A percentile compares a stretch with the other conserved stretches of the same genome.
Conservation (phyloP, 2,888 invertebrate species). For the Pherbina coryleti region DNA sequence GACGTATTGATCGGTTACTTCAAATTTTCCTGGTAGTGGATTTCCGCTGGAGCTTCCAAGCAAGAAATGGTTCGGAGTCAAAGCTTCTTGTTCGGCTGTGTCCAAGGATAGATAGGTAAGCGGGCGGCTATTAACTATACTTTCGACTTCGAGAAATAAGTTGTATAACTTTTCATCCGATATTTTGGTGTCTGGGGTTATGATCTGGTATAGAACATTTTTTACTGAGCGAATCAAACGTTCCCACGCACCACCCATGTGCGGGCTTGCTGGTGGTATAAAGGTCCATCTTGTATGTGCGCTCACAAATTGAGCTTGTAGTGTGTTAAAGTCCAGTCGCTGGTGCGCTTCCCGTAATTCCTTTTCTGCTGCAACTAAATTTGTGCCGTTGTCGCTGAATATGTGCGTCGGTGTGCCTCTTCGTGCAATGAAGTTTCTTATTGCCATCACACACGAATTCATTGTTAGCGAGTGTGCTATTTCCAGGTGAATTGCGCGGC, state of each 20-base stretch:
- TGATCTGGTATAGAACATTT: too few relatives aligned
- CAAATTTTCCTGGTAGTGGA: conserved; percentile 45
- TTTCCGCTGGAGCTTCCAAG: conserved; percentile 46
- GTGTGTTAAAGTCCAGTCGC: conserved; percentile 17
- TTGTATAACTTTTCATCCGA: conserved; percentile 37
- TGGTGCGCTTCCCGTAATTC: conserved; percentile 39
- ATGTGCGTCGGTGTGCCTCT: conserved; percentile 42
- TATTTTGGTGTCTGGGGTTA: conserved; percentile 30
- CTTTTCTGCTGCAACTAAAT: conserved; percentile 42
- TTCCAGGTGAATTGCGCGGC: conserved; percentile 44
- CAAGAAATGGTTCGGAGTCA: conserved; percentile 59
- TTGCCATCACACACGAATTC: too few relatives aligned
- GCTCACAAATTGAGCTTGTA: conserved; percentile 31
- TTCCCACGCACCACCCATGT: too few relatives aligned
- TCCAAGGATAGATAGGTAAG: conserved; percentile 45
- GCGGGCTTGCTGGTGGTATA: conserved; percentile 41
- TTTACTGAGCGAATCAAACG: conserved; percentile 42
- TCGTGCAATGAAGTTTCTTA: conserved; percentile 44
- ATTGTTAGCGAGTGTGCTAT: conserved; percentile 39
- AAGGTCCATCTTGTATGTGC: conserved; percentile 34
- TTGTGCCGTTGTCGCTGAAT: conserved; percentile 47
- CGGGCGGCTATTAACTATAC: conserved; percentile 41
- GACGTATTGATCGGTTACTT: conserved; percentile 38
- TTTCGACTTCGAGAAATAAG: conserved; percentile 42
- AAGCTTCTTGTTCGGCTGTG: conserved; percentile 49